Evolutionary conservation across 2,888 invertebrate species (phyloP), one percentile per base, ranked within the genome.

Genomic region (Carterocephalus palaemon): DNA sequence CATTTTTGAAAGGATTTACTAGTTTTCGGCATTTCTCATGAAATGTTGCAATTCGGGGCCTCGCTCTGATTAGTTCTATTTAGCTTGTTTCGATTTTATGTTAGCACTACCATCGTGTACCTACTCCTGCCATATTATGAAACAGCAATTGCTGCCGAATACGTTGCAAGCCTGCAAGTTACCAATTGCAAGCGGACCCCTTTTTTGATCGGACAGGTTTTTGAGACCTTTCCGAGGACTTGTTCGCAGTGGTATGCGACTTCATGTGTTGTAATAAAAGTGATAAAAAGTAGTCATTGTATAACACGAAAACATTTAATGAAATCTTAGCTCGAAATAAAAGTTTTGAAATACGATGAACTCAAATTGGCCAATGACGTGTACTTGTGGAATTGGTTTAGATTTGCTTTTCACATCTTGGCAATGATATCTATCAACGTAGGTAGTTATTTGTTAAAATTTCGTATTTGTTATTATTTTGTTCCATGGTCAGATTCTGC

Each of bases 41-140:
- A 56, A 39, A 59, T 83, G 67, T 72, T 64, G 82, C 70, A 83
- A 83, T 62, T 51, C 53, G 49, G 68, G 67, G 70, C 85, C 82
- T 83, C 67, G 84, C 59, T 75, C 79, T 70, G 73, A 75, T 81
- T 82, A 72, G 62, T 66, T 68, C 62, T 58, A 71, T 73, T 79
- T 82, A 80, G 72, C 78, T 75, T 72, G 59, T 77, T 66, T 64
- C 54, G 59, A 57, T 63, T 51, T 49, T 23, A 53, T 60, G 52
- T 76, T 75, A 76, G 70, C 73, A 65, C 61, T 60, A 51, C 53
- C 56, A n/a, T n/a, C n/a, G n/a, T n/a, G n/a, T n/a, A n/a, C n/a
- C 53, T 52, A 60, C 56, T 57, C 51, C 52, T 34, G 33, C 50
- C 47, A 38, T 53, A 56, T 78, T 75, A 67, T 67, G 75, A 67